Percentiles rank a stretch among this genome's conserved stretches.
phyloP scores from a whole-genome alignment of 2,888 invertebrate genomes.

The Hybos culiciformis region DNA sequence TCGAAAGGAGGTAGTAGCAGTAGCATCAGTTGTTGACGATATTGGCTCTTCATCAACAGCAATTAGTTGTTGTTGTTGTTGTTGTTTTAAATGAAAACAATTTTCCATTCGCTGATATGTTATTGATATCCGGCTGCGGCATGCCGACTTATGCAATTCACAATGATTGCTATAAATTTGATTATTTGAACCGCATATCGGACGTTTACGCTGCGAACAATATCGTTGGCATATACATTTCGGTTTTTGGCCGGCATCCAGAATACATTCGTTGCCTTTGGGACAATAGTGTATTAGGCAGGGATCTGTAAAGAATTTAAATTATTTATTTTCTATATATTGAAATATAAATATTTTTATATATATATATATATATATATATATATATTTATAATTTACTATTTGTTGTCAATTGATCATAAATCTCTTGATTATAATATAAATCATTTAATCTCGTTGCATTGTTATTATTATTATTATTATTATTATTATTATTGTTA shows the following conservation, averaged over 20 bases:
- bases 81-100: conserved; percentile 26
- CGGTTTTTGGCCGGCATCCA: conserved; percentile 35
- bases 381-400: not conserved
- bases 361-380: not conserved
- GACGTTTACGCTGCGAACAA: conserved; percentile 41
- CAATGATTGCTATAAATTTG: conserved; percentile 53
- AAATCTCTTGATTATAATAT: not conserved
- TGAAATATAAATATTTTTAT: not conserved
- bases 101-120: conserved; percentile 41
- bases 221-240: conserved; percentile 48
- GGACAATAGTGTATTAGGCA: conserved; percentile 51
- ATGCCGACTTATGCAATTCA: conserved; percentile 49
- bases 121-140: conserved; percentile 40
- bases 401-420: not conserved
- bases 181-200: conserved; percentile 54
- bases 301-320: conserved; percentile 38
- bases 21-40: too few relatives aligned
- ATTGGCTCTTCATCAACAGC: too few relatives aligned
- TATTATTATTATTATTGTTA: not conserved
- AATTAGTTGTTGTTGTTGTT: not conserved
- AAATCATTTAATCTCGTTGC: not conserved
- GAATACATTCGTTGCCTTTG: conserved; percentile 48
- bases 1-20: too few relatives aligned
- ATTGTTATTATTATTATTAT: not conserved
- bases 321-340: not conserved